Evolutionary conservation across 2,888 invertebrate genomes (phyloP).

Genomic region (Tipula unca): DNA sequence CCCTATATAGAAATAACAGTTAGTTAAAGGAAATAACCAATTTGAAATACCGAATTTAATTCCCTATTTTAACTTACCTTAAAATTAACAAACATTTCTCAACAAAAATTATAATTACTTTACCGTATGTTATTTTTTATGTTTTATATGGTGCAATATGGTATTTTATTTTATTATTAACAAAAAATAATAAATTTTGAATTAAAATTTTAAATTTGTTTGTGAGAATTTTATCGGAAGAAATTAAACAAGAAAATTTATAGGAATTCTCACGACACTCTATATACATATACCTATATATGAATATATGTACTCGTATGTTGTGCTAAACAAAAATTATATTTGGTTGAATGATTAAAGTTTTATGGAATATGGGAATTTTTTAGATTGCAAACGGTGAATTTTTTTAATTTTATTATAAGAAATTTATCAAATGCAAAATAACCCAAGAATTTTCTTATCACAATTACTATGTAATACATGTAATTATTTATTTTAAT

Average conservation of each 20-base stretch:
- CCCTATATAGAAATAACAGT: background rate
- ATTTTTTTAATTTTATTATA: background rate
- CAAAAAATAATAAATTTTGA: background rate
- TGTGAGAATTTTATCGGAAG: background rate
- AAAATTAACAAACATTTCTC: background rate
- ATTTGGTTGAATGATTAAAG: background rate
- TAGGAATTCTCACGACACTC: background rate
- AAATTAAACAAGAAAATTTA: background rate
- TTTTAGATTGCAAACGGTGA: background rate
- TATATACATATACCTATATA: background rate
- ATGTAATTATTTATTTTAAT: background rate
- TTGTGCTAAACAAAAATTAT: background rate
- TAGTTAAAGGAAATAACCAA: slow-evolving; percentile 24
- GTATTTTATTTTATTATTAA: background rate
- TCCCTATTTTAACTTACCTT: background rate
- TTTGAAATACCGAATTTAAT: slow-evolving; percentile 17
- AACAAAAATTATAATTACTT: slow-evolving; percentile 24
- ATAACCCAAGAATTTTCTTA: background rate
- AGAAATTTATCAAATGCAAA: background rate
- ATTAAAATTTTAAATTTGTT: background rate
- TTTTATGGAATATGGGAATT: background rate
- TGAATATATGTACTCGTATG: background rate
- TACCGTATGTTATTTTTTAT: slow-evolving; percentile 24
- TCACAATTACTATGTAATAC: background rate
- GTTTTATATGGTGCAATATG: slow-evolving; percentile 19